phyloP scores from a whole-genome alignment of 1,140 invertebrate genomes.

The Brachionus angularis region DNA sequence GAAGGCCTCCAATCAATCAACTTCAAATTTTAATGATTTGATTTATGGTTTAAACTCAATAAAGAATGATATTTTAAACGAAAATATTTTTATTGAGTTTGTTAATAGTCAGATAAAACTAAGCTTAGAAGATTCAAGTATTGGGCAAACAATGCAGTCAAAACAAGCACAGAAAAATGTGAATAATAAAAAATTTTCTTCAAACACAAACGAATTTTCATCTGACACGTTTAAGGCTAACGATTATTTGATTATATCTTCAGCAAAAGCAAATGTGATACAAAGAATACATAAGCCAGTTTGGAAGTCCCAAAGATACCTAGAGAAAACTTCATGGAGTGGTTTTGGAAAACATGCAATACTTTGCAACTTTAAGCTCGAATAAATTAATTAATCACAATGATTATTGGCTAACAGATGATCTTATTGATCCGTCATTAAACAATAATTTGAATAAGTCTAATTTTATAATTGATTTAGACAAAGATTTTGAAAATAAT shows the following conservation, averaged over 20 bases:
- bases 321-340: slow-evolving; percentile 90
- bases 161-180: neutral
- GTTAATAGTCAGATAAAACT: slow-evolving; percentile 34
- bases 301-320: slow-evolving; percentile 71
- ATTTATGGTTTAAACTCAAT: slow-evolving; percentile 8
- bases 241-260: slow-evolving; percentile 91
- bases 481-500: too few relatives aligned
- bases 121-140: slow-evolving; percentile 20
- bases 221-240: slow-evolving; percentile 67
- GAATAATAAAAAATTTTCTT: too few relatives aligned
- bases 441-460: neutral
- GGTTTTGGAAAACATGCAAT: slow-evolving; percentile 90
- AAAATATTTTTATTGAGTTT: slow-evolving; percentile 36
- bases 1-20: neutral
- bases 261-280: slow-evolving; percentile 86
- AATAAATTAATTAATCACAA: slow-evolving; percentile 5
- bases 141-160: too few relatives aligned
- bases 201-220: too few relatives aligned
- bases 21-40: slow-evolving; percentile 20
- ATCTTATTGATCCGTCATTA: neutral
- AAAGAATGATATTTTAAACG: slow-evolving; percentile 11
- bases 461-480: neutral
- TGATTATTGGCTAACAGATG: slow-evolving; percentile 33
- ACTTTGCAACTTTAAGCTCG: slow-evolving; percentile 43
- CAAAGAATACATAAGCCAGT: slow-evolving; percentile 84